A percentile compares a stretch with the other conserved stretches of the same genome.
phyloP scores from a whole-genome alignment of 2,888 invertebrate species.

The Zygogramma bicolorata region DNA sequence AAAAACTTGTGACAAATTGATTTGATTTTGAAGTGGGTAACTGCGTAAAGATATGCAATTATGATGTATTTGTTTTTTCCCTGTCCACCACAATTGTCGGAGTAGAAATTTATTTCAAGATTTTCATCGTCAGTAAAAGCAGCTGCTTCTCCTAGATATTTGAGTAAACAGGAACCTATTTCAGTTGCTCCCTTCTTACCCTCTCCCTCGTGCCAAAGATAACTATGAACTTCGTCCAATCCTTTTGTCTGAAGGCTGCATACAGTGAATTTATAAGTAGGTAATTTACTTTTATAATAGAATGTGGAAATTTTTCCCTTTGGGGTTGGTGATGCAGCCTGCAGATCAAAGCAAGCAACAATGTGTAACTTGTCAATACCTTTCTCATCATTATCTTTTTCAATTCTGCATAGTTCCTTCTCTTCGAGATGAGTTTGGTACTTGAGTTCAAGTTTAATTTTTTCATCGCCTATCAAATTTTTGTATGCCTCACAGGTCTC shows the following conservation, averaged over 20 bases:
- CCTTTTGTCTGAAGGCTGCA: slow-evolving; percentile 48
- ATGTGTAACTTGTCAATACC: neutral
- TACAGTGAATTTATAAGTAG: slow-evolving; percentile 53
- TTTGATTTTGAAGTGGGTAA: slow-evolving; percentile 18
- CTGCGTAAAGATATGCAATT: slow-evolving; percentile 13
- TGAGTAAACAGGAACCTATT: slow-evolving; percentile 36
- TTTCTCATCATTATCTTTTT: slow-evolving; percentile 32
- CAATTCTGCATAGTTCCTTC: slow-evolving; percentile 24
- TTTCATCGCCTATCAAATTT: slow-evolving; percentile 26
- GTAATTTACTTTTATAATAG: slow-evolving; percentile 50
- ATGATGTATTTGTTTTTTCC: slow-evolving; percentile 22
- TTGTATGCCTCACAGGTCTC: slow-evolving; percentile 22
- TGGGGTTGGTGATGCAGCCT: slow-evolving; percentile 47
- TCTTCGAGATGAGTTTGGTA: slow-evolving; percentile 27
- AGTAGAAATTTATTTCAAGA: slow-evolving; percentile 30
- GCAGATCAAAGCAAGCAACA: slow-evolving; percentile 43
- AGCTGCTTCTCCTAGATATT: slow-evolving; percentile 24
- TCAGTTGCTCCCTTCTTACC: slow-evolving; percentile 50
- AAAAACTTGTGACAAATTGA: slow-evolving; percentile 24
- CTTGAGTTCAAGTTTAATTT: slow-evolving; percentile 3
- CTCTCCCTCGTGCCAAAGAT: slow-evolving; percentile 50
- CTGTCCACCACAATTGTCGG: slow-evolving; percentile 44
- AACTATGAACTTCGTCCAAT: slow-evolving; percentile 39
- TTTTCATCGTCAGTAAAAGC: slow-evolving; percentile 25
- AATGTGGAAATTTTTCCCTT: slow-evolving; percentile 42